Evolutionary conservation across 2,797 vertebrate genomes (phyloP).

Genomic region (Ptychadena robeensis): DNA sequence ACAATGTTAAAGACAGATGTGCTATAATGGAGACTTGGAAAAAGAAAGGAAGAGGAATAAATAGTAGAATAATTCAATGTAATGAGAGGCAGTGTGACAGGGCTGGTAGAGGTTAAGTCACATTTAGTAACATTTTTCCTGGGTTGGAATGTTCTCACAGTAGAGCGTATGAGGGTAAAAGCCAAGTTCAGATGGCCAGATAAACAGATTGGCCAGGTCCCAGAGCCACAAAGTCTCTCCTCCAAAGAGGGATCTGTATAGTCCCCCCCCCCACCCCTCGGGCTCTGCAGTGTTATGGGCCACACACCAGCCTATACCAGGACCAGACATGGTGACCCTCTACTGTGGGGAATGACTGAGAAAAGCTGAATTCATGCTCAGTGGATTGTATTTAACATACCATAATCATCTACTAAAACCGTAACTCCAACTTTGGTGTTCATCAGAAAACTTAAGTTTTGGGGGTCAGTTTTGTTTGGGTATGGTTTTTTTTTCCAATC

Average conservation of each 20-base stretch:
- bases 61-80: not conserved
- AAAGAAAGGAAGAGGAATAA: not conserved
- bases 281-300: not conserved
- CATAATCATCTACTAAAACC: not conserved
- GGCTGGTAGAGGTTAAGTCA: constrained; percentile 41
- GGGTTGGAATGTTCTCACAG: constrained; percentile 60
- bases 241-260: constrained; percentile 23
- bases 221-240: constrained; percentile 47
- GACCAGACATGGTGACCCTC: not conserved
- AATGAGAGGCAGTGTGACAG: not conserved
- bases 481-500: too few species aligned
- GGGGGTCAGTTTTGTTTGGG: too few species aligned
- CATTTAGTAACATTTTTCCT: constrained; percentile 49
- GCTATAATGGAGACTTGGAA: not conserved
- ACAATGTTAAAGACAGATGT: not conserved
- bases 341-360: not conserved
- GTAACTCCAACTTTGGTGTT: too few species aligned
- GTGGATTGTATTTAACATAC: not conserved
- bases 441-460: too few species aligned
- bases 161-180: constrained; percentile 49
- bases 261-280: constrained; percentile 10
- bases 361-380: not conserved
- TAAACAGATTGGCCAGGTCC: constrained; percentile 48
- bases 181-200: constrained; percentile 61
- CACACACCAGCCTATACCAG: not conserved